phyloP scores from a whole-genome alignment of 1,140 invertebrate genomes.

The Euschistus heros region DNA sequence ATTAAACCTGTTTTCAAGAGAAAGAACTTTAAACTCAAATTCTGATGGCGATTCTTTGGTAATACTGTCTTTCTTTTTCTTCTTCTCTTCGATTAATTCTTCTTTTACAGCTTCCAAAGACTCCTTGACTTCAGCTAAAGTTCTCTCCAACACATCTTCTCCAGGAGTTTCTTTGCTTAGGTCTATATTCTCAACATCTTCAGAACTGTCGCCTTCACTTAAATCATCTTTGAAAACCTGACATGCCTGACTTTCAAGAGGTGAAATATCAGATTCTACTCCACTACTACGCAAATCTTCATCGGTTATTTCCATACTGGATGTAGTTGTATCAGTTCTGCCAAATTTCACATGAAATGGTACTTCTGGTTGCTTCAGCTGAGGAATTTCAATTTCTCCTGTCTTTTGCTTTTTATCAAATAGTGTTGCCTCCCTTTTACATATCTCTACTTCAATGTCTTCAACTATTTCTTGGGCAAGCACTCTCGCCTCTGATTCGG shows the following conservation, averaged over 20 bases:
- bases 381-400: neutral
- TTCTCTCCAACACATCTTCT: conserved; percentile 28
- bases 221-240: conserved; percentile 19
- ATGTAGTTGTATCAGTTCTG: conserved; percentile 44
- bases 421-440: conserved; percentile 32
- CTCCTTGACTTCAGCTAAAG: conserved; percentile 32
- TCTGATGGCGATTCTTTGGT: conserved; percentile 57
- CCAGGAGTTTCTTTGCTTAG: conserved; percentile 11
- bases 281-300: conserved; percentile 53
- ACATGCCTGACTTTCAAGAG: conserved; percentile 45
- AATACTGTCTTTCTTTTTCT: conserved; percentile 34
- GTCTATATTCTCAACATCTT: conserved; percentile 19
- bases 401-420: neutral
- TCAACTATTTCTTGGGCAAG: conserved; percentile 42
- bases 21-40: conserved; percentile 50
- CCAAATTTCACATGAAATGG: conserved; percentile 29
- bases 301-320: conserved; percentile 55
- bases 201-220: conserved; percentile 18
- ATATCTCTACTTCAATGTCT: conserved; percentile 42
- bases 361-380: neutral
- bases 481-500: conserved; percentile 34
- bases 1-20: conserved; percentile 33
- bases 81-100: conserved; percentile 33
- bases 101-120: conserved; percentile 34
- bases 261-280: conserved; percentile 52